phyloP scores from a whole-genome alignment of 2,888 invertebrate species.

The Acanthosepion lycidas region DNA sequence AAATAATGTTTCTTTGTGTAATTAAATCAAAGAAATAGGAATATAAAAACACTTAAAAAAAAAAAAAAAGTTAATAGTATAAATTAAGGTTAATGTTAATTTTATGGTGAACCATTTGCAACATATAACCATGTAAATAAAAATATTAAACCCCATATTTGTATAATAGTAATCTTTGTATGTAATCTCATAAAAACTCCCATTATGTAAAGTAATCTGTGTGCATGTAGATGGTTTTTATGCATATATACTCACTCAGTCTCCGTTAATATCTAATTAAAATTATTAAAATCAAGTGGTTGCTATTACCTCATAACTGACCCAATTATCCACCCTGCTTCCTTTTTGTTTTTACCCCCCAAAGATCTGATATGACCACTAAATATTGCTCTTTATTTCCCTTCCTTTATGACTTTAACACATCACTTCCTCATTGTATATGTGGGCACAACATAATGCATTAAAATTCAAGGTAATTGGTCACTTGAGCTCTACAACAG shows the following conservation, averaged over 20 bases:
- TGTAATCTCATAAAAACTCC: not conserved
- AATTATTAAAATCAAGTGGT: not conserved
- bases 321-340: not conserved
- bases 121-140: no score
- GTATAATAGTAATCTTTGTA: no score
- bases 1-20: no score
- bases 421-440: not conserved
- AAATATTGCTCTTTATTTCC: not conserved
- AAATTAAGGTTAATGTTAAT: no score
- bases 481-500: constrained; percentile 8
- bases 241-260: not conserved
- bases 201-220: not conserved
- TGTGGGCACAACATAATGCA: not conserved
- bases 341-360: not conserved
- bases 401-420: not conserved
- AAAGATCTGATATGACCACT: not conserved
- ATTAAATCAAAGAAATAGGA: no score
- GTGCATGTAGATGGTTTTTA: not conserved
- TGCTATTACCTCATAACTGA: not conserved
- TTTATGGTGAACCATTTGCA: no score
- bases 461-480: not conserved
- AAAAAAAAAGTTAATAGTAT: no score
- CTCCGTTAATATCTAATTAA: not conserved
- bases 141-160: no score
- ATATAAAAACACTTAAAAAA: no score